phyloP scores from a whole-genome alignment of 2,797 vertebrate genomes.

The Eurystomus glaucurus region DNA sequence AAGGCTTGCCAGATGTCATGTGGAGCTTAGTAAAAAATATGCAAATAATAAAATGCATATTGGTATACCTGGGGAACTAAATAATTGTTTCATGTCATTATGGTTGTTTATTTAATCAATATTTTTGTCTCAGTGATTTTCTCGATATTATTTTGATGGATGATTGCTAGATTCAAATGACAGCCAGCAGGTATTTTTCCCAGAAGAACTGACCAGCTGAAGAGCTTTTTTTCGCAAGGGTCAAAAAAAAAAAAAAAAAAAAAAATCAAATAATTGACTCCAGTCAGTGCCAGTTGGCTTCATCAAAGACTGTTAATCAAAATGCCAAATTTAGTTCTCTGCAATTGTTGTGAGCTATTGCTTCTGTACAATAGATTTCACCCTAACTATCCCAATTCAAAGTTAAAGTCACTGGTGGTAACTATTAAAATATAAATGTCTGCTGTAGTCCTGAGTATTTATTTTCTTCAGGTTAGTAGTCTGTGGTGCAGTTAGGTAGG shows the following conservation, averaged over 20 bases:
- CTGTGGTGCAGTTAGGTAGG: background rate
- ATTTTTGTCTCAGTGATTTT: conserved; percentile 13
- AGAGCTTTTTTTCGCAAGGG: background rate
- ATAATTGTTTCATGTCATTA: conserved; percentile 7
- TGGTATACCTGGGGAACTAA: background rate
- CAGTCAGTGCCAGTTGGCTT: background rate
- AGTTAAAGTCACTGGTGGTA: background rate
- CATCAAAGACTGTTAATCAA: background rate
- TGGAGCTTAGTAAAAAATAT: background rate
- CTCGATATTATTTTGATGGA: background rate
- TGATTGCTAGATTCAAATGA: background rate
- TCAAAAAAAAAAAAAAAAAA: no score
- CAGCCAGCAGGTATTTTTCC: background rate
- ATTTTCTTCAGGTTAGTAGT: background rate
- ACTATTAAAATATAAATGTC: background rate
- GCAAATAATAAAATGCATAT: background rate
- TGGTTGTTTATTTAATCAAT: conserved; percentile 7
- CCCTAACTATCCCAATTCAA: background rate
- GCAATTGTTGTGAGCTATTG: background rate
- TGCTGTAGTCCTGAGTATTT: background rate
- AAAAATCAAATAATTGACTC: background rate
- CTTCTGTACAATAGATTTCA: background rate
- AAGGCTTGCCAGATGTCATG: background rate
- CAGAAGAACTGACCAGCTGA: background rate
- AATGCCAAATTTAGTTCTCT: background rate